phyloP scores from a whole-genome alignment of 2,888 invertebrate genomes.

The Polyploca ridens region DNA sequence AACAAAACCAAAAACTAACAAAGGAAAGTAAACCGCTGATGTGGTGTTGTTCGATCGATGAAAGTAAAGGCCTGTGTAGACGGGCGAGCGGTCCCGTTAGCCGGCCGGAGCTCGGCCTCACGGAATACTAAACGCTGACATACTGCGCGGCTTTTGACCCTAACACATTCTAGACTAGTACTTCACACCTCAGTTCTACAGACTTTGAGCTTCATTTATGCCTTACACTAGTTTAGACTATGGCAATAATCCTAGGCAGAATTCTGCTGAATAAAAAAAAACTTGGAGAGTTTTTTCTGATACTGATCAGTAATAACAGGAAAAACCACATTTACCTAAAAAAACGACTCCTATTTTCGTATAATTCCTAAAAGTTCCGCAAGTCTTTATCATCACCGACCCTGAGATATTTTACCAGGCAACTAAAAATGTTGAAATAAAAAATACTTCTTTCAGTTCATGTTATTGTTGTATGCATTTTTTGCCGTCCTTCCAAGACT shows the following conservation, averaged over 20 bases:
- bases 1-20: constrained; percentile 72
- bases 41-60: constrained; percentile 79
- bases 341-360: too few species aligned
- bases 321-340: too few species aligned
- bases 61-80: constrained; percentile 82
- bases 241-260: not conserved
- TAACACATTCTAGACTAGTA: constrained; percentile 81
- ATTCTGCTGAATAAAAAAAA: not conserved
- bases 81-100: constrained; percentile 77
- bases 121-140: constrained; percentile 84
- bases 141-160: constrained; percentile 84
- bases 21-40: constrained; percentile 81
- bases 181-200: constrained; percentile 63
- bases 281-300: too few species aligned
- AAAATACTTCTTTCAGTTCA: constrained; percentile 18
- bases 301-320: too few species aligned
- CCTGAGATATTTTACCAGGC: not conserved
- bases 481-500: constrained; percentile 48
- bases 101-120: constrained; percentile 72
- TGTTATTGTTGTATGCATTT: constrained; percentile 26
- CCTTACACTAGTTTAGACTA: constrained; percentile 23
- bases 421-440: not conserved
- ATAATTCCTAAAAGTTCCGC: not conserved
- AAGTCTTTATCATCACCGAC: not conserved
- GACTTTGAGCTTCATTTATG: constrained; percentile 47